Evolutionary conservation across 2,888 invertebrate genomes (phyloP).

Genomic region (Caenorhabditis sp.): DNA sequence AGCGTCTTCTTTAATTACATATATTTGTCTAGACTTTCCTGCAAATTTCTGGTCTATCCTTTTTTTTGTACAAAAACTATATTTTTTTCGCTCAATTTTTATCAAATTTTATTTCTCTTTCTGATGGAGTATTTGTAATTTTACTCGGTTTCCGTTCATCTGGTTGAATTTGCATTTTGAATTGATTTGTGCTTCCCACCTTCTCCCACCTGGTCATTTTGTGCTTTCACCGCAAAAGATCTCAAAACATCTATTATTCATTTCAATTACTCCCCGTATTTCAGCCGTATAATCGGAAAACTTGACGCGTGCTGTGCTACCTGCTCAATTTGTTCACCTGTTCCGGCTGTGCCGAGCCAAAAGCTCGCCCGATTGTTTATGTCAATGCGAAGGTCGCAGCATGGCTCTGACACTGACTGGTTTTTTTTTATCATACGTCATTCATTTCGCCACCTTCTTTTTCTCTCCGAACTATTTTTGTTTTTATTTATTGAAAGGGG

Average conservation of each 20-base stretch:
- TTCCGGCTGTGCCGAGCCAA: constrained; percentile 13
- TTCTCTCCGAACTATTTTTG: constrained; percentile 4
- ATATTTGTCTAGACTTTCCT: no score
- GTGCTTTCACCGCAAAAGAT: background rate
- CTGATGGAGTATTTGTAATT: no score
- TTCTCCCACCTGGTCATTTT: constrained; percentile 6
- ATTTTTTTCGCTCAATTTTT: no score
- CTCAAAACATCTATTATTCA: constrained; percentile 25
- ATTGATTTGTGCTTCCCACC: no score
- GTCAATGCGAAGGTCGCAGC: constrained; percentile 28
- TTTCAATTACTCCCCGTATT: constrained; percentile 30
- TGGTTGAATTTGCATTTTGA: no score
- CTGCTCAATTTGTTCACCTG: constrained; percentile 54
- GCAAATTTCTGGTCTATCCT: no score
- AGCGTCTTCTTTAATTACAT: no score
- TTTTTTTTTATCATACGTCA: constrained; percentile 56
- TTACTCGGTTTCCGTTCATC: no score
- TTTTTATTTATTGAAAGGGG: constrained; percentile 38
- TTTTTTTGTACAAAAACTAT: no score
- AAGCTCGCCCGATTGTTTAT: constrained; percentile 33
- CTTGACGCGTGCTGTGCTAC: constrained; percentile 13
- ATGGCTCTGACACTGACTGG: background rate
- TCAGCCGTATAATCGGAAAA: constrained; percentile 36
- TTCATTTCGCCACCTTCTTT: background rate
- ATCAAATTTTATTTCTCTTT: no score